Evolutionary conservation across 1,140 invertebrate genomes (phyloP), one percentile per base, ranked within the genome.

Genomic region (Thaumatotibia leucotreta): DNA sequence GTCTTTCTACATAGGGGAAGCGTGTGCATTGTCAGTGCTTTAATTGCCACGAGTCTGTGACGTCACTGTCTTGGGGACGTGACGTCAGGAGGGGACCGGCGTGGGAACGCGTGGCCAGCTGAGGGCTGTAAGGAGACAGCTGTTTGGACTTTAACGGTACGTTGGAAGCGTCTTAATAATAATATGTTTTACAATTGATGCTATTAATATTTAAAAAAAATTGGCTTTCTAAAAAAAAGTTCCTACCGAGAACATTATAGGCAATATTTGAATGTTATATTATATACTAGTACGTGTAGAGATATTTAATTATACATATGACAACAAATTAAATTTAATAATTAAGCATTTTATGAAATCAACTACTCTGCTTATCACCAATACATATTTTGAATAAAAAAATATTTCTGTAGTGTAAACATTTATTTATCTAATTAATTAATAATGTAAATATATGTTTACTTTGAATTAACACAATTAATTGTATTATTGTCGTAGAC

Each of bases 41-140:
- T 80, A 81, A 68, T 73, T 50, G 80, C 80, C 79, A 85, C 82
- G 79, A 81, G 79, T 71, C 63, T 65, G 49, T 65, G 63, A 65
- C 63, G 63, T 65, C 63, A 65, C 50, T 14, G 27, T 27, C 52
- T 58, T 14, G 72, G 49, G 49, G 49, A 10, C 14, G 62, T 63
- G 62, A 63, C 62, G 20, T 63, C 33, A 31, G 23, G 39, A 45
- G 39, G 39, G 39, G 39, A 39, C 1, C 11, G 11, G 72, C 65
- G 88, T 88, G 88, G 81, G 88, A 88, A 88, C 79, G 73, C 73
- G 79, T 81, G 81, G 76, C 79, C 82, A 82, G 74, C 75, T 79
- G 75, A 75, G 71, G 70, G 49, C 23, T 66, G 54, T n/a, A n/a
- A 63, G 33, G 24, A 61, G 65, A 83, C 86, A 89, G 85, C 86